Conservation (phyloP, 2,113 vertebrate genomes). For the Corynorhinus townsendii region DNA sequence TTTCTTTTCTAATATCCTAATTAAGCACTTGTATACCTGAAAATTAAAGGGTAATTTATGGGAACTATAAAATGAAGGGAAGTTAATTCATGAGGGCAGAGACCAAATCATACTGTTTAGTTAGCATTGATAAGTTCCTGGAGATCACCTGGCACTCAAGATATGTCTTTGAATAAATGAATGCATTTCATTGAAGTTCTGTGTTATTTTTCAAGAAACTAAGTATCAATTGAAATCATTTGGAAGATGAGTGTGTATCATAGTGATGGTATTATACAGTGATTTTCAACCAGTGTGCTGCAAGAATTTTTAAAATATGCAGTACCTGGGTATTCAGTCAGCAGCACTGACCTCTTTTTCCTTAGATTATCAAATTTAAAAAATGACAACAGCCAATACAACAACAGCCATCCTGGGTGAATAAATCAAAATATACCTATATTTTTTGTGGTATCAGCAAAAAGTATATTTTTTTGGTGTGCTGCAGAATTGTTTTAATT, state of each 20-base stretch:
- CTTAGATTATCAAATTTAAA: neutral
- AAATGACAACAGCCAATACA: neutral
- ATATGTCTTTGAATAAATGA: neutral
- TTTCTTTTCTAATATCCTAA: slow-evolving; percentile 8
- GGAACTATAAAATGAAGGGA: neutral
- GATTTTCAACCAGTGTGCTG: neutral
- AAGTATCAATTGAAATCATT: neutral
- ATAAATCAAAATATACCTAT: neutral
- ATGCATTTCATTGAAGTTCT: neutral
- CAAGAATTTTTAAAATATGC: neutral
- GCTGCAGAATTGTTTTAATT: neutral
- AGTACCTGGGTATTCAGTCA: neutral
- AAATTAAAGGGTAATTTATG: slow-evolving; percentile 26
- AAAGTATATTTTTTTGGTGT: neutral
- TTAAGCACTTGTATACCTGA: neutral
- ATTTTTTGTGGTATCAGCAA: neutral
- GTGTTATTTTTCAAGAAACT: neutral
- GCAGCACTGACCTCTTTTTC: neutral
- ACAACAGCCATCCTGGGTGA: neutral
- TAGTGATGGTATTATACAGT: neutral
- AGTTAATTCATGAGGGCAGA: neutral
- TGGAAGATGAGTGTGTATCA: neutral
- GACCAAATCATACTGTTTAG: neutral
- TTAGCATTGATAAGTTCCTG: neutral
- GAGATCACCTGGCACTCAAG: neutral